Conservation (phyloP, 2,888 invertebrate genomes). For the Pyralis farinalis region DNA sequence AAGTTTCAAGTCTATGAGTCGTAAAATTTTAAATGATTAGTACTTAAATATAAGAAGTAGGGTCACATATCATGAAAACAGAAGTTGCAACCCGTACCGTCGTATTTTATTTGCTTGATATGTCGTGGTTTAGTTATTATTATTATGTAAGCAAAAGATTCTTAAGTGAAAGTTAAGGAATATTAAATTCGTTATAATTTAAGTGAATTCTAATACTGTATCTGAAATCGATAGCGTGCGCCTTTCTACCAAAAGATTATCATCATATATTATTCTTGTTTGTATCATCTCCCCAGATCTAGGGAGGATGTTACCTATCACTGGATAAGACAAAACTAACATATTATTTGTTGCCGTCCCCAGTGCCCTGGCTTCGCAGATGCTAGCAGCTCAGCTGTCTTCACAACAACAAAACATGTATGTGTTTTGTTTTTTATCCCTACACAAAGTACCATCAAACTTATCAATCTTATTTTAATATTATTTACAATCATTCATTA, state of each 20-base stretch:
- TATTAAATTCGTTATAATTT: too few species aligned
- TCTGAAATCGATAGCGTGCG: constrained; percentile 46
- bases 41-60: too few species aligned
- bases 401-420: constrained; percentile 97
- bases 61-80: too few species aligned
- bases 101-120: too few species aligned
- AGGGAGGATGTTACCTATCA: constrained; percentile 31
- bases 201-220: too few species aligned
- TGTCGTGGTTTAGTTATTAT: too few species aligned
- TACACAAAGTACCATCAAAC: constrained; percentile 50
- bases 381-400: constrained; percentile 95
- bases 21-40: too few species aligned
- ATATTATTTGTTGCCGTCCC: constrained; percentile 83
- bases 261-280: constrained; percentile 7
- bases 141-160: too few species aligned
- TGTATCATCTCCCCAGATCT: constrained; percentile 27
- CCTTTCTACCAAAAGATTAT: constrained; percentile 30
- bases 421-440: constrained; percentile 82
- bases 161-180: too few species aligned
- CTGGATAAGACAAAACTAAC: constrained; percentile 61
- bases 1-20: too few species aligned
- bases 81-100: too few species aligned
- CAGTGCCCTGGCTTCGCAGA: constrained; percentile 98
- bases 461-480: constrained; percentile 27
- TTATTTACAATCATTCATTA: constrained; percentile 16